A percentile compares a stretch with the other conserved stretches of the same genome.
These are phyloP conservation scores for Emydocephalus ijimae DNA, from an alignment of 2,113 vertebrate genomes.

Conservation along the genomic window DNA sequence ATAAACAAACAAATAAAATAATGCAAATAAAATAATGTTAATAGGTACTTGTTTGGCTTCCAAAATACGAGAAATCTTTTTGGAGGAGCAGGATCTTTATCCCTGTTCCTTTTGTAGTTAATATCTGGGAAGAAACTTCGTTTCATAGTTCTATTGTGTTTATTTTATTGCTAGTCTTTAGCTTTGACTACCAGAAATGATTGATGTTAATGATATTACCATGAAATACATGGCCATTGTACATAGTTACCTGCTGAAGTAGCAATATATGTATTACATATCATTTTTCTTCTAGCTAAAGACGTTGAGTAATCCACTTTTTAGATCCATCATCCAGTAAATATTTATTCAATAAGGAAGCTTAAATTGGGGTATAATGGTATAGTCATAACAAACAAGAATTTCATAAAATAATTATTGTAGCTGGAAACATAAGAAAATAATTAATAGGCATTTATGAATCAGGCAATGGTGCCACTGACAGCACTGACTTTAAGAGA, in stretches of 20 bases:
- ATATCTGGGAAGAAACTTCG: not conserved
- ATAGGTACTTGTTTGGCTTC: not conserved
- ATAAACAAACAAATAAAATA: too few species aligned
- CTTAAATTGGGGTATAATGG: not conserved
- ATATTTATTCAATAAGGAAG: not conserved
- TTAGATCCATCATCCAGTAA: not conserved
- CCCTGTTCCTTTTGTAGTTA: not conserved
- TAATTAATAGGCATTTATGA: not conserved
- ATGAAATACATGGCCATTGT: not conserved
- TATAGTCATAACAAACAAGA: not conserved
- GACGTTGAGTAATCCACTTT: not conserved
- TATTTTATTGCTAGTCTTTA: not conserved
- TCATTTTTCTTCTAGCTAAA: not conserved
- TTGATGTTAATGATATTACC: not conserved
- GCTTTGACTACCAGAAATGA: not conserved
- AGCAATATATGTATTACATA: not conserved
- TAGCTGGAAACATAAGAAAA: not conserved
- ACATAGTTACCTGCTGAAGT: not conserved
- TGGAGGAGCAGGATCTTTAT: not conserved
- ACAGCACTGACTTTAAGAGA: not conserved
- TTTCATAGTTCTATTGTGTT: not conserved
- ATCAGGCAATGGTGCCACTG: not conserved
- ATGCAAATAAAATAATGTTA: not conserved
- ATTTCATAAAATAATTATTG: not conserved
- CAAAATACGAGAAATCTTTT: not conserved